Base-by-base conservation (phyloP, 2,113 vertebrate genomes). In the Antennarius striatus region DNA sequence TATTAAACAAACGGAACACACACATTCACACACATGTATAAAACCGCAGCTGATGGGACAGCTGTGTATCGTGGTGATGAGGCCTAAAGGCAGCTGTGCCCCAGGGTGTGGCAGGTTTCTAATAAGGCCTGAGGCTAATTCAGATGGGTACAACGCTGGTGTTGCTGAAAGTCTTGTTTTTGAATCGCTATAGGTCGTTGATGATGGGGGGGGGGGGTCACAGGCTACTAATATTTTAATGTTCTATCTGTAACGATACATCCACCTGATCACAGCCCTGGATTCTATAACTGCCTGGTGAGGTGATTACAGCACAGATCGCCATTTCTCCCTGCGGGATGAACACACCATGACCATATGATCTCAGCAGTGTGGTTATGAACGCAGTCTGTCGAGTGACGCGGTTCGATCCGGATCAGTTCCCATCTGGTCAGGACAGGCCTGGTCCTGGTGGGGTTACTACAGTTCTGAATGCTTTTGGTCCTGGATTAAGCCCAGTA, bases 11-110 rank as follows among this genome's bases (percentile, higher is more conserved):
- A 77, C 80, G 14, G 81, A 77, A 86, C 79, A 85, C 82, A 88
- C 82, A 88, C 87, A 87, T 85, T 89, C 82, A 87, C 78, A 89
- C 78, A 89, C 84, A 88, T 67, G 89, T 92, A 93, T 89, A 93
- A 93, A 93, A 93, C 64, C 74, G 83, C 87, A 86, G 84, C 87
- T 71, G 82, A 85, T 77, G 58, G 64, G 81, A 70, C 88, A 84
- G 88, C 85, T 90, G 86, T 71, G 81, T 85, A 67, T 82, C 82
- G 84, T 82, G 86, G 87, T 89, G 88, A 88, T 87, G 90, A 88
- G 82, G 84, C 86, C 85, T 84, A 68, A 85, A 89, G 87, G 83
- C 78, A 73, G 83, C 29, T n/a, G 70, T 64, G 70, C 81, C 83
- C 84, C 78, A 76, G 88, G 81, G 85, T 78, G 73, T 69, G 84